These are phyloP conservation scores for Rapana venosa DNA, from an alignment of 2,888 invertebrate genomes.

Conservation along the genomic window DNA sequence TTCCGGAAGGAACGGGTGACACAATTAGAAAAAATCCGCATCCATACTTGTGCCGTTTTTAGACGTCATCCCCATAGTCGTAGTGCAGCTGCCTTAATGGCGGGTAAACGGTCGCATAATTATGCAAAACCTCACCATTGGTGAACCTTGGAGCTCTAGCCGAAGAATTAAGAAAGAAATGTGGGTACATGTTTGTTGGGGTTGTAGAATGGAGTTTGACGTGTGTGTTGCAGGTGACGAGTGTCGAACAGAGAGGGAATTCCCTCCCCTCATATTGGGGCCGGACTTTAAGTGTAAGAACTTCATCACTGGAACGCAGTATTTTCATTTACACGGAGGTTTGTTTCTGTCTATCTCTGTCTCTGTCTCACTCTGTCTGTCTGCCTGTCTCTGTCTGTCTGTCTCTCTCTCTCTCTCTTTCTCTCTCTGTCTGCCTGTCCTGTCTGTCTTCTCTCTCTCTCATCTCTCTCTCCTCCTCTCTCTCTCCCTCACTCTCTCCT, in stretches of 20 bases:
- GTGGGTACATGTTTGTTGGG: too few species aligned
- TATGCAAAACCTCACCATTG: too few species aligned
- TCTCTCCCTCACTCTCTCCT: not conserved
- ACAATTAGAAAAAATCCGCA: too few species aligned
- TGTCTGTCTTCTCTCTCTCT: not conserved
- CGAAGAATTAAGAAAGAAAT: too few species aligned
- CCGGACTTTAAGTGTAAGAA: constrained; percentile 75
- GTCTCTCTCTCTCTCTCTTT: not conserved
- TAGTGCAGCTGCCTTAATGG: too few species aligned
- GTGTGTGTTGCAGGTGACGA: constrained; percentile 71
- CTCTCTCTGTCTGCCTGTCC: too few species aligned
- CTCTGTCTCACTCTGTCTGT: not conserved
- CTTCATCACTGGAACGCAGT: constrained; percentile 70
- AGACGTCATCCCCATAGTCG: not conserved
- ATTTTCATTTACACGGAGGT: constrained; percentile 78
- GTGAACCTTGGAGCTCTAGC: too few species aligned
- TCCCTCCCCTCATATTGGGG: constrained; percentile 76
- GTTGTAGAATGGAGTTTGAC: not conserved
- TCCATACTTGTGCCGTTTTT: not conserved
- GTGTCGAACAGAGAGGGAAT: constrained; percentile 76
- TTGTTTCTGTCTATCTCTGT: not conserved
- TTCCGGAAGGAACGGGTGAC: too few species aligned
- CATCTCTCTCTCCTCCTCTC: not conserved
- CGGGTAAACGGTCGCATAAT: too few species aligned
- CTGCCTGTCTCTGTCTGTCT: not conserved